Evolutionary conservation across 1,140 invertebrate species (phyloP), one percentile per base, ranked within the genome.

Genomic region (Cephus cinctus): DNA sequence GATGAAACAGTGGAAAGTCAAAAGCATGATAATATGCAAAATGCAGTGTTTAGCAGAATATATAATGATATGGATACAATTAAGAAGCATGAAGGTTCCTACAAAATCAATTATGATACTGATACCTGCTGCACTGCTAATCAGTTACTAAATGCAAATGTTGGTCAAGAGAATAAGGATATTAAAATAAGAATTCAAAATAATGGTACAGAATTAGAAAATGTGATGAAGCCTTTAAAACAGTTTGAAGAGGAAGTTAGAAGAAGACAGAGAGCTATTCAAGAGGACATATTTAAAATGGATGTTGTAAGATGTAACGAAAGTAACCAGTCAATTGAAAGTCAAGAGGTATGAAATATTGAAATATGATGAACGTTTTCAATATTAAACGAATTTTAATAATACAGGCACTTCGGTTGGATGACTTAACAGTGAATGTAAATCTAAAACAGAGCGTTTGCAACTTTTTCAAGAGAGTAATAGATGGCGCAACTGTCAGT

Each of bases 211-310:
- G n/a, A n/a, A n/a, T n/a, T n/a, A n/a, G n/a, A n/a, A n/a, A n/a
- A n/a, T n/a, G n/a, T n/a, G n/a, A n/a, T n/a, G n/a, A n/a, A n/a
- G n/a, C n/a, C n/a, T n/a, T n/a, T n/a, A n/a, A n/a, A n/a, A n/a
- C n/a, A n/a, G n/a, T n/a, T 11, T n/a, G 15, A 41, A 11, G 20
- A 21, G 43, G 41, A 50, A 14, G 27, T 57, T n/a, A 51, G 31
- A 43, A 34, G 20, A 23, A 36, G 55, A 20, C 57, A 60, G 25
- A 43, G 41, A 27, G 52, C 41, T 22, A 53, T 67, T 51, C 57
- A 56, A 25, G 50, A 54, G 32, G 61, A 67, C 48, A 69, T 58
- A 49, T 38, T 50, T 23, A 65, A 63, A 44, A 69, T 67, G 66
- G 65, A 69, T 46, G 36, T 59, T 38, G 61, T 67, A 5, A 35